These are phyloP conservation scores for Synanthedon andrenaeformis DNA, from an alignment of 2,888 invertebrate species.

Conservation along the genomic window DNA sequence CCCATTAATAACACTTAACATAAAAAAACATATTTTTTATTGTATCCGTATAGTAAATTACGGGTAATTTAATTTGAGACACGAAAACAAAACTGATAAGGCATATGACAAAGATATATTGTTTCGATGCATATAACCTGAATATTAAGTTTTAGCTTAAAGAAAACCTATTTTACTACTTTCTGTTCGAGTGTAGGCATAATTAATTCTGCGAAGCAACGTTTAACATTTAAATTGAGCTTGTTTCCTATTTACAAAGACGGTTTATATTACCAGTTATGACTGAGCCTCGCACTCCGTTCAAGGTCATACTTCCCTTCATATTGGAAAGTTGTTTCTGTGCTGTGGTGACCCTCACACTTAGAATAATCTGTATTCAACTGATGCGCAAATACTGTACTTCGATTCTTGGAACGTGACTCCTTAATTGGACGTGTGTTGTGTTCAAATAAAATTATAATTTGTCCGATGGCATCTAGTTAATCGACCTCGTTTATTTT, in stretches of 20 bases:
- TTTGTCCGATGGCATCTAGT: neutral
- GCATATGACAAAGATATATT: no score
- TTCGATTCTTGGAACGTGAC: neutral
- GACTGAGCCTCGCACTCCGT: constrained; percentile 1
- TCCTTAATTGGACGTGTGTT: neutral
- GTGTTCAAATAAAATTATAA: neutral
- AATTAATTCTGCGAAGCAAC: constrained; percentile 73
- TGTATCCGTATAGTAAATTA: no score
- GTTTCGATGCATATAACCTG: no score
- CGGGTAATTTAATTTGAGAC: no score
- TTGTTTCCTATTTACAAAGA: constrained; percentile 7
- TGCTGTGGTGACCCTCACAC: constrained; percentile 24
- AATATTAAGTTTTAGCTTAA: no score
- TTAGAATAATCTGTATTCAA: constrained; percentile 16
- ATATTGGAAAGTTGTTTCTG: constrained; percentile 60
- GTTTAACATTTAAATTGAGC: neutral
- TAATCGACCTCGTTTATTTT: neutral
- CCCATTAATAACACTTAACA: no score
- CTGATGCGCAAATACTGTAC: constrained; percentile 14
- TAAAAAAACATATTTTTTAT: no score
- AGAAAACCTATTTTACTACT: no score
- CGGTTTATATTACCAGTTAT: constrained; percentile 3
- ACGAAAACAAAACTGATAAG: no score
- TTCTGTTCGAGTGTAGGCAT: constrained; percentile 61
- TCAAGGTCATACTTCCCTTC: constrained; percentile 55